These are phyloP conservation scores for Elegia similella DNA, from an alignment of 2,888 invertebrate genomes.

Conservation along the genomic window DNA sequence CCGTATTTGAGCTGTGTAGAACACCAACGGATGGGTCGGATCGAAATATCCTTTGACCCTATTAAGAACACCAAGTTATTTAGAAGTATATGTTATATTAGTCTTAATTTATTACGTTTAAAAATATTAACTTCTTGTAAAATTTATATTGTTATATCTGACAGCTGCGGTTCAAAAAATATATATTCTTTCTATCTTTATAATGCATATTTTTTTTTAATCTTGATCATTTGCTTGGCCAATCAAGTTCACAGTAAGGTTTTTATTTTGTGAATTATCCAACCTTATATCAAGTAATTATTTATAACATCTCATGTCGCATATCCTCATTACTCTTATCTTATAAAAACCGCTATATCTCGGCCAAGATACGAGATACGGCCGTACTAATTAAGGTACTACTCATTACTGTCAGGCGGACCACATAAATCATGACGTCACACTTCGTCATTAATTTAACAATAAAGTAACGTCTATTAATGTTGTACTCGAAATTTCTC, in stretches of 20 bases:
- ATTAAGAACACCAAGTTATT: no score
- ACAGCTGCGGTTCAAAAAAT: no score
- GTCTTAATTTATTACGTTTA: no score
- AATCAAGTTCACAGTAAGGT: not conserved
- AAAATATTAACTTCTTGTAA: no score
- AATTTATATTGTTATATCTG: no score
- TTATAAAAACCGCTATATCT: constrained; percentile 5
- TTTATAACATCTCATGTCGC: not conserved
- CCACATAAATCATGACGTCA: constrained; percentile 14
- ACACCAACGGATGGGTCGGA: no score
- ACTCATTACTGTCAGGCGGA: constrained; percentile 9
- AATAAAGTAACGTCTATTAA: constrained; percentile 5
- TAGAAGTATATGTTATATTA: no score
- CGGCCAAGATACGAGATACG: constrained; percentile 6
- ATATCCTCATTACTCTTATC: constrained; percentile 5
- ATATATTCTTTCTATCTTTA: no score
- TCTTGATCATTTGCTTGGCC: no score
- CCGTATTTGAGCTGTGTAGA: no score
- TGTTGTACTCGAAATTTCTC: not conserved
- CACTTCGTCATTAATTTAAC: constrained; percentile 11
- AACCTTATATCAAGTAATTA: not conserved
- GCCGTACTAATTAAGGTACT: constrained; percentile 10
- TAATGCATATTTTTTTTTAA: no score
- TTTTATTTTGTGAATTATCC: not conserved
- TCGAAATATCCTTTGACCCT: no score